These are phyloP conservation scores for Pterois miles DNA, from an alignment of 2,797 vertebrate species.

Conservation along the genomic window DNA sequence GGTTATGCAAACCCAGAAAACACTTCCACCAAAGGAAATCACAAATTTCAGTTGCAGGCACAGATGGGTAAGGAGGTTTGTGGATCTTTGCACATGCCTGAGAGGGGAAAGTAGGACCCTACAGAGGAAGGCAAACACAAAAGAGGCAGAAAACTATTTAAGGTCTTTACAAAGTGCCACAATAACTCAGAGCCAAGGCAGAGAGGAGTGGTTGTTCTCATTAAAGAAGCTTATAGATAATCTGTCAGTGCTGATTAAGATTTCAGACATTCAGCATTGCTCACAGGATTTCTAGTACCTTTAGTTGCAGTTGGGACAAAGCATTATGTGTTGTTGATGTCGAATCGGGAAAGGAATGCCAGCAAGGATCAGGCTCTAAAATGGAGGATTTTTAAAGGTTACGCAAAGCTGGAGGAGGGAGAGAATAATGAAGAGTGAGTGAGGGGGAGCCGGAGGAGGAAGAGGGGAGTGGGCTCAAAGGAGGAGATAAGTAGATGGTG, in stretches of 20 bases:
- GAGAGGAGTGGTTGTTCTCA: neutral
- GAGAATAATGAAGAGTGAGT: constrained; percentile 33
- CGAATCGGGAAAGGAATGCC: constrained; percentile 59
- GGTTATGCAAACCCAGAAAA: no score
- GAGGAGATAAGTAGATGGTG: constrained; percentile 9
- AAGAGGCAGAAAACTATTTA: constrained; percentile 6
- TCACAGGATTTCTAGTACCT: constrained; percentile 36
- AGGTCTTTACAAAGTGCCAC: neutral
- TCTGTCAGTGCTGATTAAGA: constrained; percentile 41
- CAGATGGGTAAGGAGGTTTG: neutral
- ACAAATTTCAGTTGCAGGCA: no score
- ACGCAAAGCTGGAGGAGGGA: constrained; percentile 35
- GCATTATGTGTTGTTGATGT: constrained; percentile 36
- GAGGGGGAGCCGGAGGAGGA: neutral
- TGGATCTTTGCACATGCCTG: neutral
- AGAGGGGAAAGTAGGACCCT: neutral
- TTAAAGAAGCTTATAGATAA: constrained; percentile 37
- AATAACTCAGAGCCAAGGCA: neutral
- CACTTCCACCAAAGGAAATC: no score
- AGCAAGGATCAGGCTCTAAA: constrained; percentile 50
- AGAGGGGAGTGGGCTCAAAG: neutral
- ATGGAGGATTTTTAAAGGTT: constrained; percentile 51
- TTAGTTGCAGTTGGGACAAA: constrained; percentile 27
- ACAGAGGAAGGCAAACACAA: constrained; percentile 10
- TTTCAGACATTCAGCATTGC: constrained; percentile 54